Evolutionary conservation across 2,113 vertebrate genomes (phyloP), one percentile per base, ranked within the genome.

Genomic region (Typhlomys cinereus): DNA sequence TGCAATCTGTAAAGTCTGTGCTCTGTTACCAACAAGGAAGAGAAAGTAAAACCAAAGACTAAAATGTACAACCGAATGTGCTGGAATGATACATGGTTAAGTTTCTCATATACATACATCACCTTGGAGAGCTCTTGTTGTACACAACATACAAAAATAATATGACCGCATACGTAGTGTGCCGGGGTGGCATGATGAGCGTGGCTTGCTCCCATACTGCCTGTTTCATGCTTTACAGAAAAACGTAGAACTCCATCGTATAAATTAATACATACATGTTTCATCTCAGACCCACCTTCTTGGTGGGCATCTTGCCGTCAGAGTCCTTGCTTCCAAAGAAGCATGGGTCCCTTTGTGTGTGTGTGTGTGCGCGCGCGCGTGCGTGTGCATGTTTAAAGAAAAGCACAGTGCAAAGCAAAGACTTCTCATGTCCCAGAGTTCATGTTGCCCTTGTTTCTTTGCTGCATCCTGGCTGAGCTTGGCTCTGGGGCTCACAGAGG

Each of bases 31-130:
- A 97, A 98, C 98, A 98, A 98, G 96, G 97, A 97, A 95, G 96
- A 98, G 96, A 98, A 98, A 98, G 97, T 88, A 95, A 98, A 98
- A n/a, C n/a, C 96, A 78, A 62, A 94, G 97, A 98, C 98, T 97
- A 95, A 98, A 98, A 98, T 98, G 98, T 98, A 98, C 98, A 98
- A 98, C 98, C 96, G 86, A 96, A 98, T 96, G 98, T 97, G 96
- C 97, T 98, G 98, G 98, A 98, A 98, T 98, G 98, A 95, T 98
- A 98, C 98, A 98, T 98, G 98, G 74, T 98, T 98, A 97, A 94
- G 97, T 95, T 98, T 94, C 98, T 98, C 98, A 98, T 98, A 98
- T 98, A 98, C 98, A 98, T 95, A 98, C 97, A 97, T 98, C 96
- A 96, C 95, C 97, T 97, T n/a, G n/a, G n/a, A n/a, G 97, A 97